Evolutionary conservation across 2,888 invertebrate species (phyloP).

Genomic region (Deroplatys truncata): DNA sequence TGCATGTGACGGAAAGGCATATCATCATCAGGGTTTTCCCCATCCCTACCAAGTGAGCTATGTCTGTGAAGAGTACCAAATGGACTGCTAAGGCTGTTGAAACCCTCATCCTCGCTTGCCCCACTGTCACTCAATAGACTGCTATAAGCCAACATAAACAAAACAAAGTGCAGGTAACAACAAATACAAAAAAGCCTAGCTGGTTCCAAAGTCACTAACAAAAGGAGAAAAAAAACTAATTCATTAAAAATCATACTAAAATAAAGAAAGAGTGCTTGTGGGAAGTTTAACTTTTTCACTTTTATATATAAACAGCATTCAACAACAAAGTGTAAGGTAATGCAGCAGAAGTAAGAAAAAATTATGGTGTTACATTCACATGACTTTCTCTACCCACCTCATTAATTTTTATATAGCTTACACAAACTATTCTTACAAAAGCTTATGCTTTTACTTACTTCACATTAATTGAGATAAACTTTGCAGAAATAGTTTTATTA

Average conservation of each 20-base stretch:
- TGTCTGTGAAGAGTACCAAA: conserved; percentile 44
- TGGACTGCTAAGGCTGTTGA: conserved; percentile 32
- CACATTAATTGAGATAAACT: too few species aligned
- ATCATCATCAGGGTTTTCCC: conserved; percentile 47
- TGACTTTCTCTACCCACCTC: too few species aligned
- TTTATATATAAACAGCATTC: too few species aligned
- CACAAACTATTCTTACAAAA: too few species aligned
- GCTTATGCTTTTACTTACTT: too few species aligned
- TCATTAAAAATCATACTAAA: not conserved
- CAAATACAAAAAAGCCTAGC: not conserved
- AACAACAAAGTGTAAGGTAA: too few species aligned
- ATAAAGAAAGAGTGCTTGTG: not conserved
- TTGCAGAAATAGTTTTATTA: too few species aligned
- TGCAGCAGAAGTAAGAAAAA: too few species aligned
- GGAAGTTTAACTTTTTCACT: not conserved
- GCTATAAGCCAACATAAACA: not conserved
- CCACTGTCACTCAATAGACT: conserved; percentile 37
- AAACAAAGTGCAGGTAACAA: not conserved
- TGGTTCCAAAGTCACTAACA: not conserved
- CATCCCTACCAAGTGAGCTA: conserved; percentile 53
- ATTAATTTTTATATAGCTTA: too few species aligned
- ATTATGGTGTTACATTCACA: too few species aligned
- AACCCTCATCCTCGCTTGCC: conserved; percentile 36
- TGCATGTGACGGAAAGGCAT: conserved; percentile 54
- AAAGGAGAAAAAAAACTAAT: too few species aligned